A percentile compares a stretch with the other conserved stretches of the same genome.
Evolutionary conservation across 2,888 invertebrate species (phyloP).

Genomic region (Operophtera brumata): DNA sequence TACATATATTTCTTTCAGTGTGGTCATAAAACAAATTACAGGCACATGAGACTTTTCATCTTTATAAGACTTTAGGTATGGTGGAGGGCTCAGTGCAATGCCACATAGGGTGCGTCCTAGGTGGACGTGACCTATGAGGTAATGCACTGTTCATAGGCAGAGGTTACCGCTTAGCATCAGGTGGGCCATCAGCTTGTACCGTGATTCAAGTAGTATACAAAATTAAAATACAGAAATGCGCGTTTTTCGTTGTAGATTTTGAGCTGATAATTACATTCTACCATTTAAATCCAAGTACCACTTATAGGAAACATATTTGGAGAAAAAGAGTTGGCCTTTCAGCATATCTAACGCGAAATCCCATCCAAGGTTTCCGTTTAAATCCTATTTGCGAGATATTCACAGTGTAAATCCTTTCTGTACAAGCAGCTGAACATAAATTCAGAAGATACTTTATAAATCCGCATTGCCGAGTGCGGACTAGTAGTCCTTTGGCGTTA

Average conservation of each 20-base stretch:
- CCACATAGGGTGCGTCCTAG: no score
- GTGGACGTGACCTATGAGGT: no score
- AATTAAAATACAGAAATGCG: not conserved
- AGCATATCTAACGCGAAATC: conserved; percentile 3
- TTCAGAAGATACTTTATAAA: conserved; percentile 43
- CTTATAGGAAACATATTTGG: not conserved
- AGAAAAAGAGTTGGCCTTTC: conserved; percentile 1
- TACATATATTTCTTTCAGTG: no score
- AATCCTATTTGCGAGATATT: conserved; percentile 27
- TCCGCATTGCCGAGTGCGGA: conserved; percentile 34
- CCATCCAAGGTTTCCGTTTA: conserved; percentile 19
- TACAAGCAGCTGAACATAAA: conserved; percentile 35
- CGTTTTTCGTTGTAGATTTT: not conserved
- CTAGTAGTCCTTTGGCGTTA: conserved; percentile 36
- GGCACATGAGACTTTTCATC: no score
- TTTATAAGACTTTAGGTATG: no score
- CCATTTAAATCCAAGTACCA: not conserved
- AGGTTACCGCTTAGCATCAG: no score
- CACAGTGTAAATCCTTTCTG: conserved; percentile 27
- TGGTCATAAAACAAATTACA: no score
- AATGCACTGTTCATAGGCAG: no score
- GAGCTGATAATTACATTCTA: not conserved
- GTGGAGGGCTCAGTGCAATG: no score
- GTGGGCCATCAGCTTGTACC: no score
- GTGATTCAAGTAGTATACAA: no score